phyloP scores from a whole-genome alignment of 2,797 vertebrate species.

The Craterocephalus amniculus region DNA sequence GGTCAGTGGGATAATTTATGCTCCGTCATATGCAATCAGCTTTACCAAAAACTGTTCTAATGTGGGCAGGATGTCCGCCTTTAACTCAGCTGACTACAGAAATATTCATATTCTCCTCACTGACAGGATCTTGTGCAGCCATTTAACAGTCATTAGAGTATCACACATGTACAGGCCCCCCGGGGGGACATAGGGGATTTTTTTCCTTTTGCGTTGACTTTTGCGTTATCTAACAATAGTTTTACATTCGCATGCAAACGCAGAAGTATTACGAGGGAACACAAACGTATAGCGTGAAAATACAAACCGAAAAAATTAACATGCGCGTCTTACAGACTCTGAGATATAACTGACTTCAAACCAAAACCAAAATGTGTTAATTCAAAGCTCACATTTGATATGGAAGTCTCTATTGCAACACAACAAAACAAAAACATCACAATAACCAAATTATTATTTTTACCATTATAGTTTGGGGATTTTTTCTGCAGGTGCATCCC shows the following conservation, averaged over 20 bases:
- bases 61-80: slow-evolving; percentile 8
- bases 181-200: no score
- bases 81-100: background rate
- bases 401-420: no score
- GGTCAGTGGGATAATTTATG: slow-evolving; percentile 33
- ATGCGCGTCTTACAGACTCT: background rate
- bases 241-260: no score
- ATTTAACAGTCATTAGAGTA: background rate
- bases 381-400: background rate
- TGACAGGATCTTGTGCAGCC: background rate
- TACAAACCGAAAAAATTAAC: no score
- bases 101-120: slow-evolving; percentile 10
- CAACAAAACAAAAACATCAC: background rate
- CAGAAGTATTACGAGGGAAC: no score
- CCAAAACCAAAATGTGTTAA: slow-evolving; percentile 3
- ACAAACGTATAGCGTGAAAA: no score
- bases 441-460: slow-evolving; percentile 28
- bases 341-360: slow-evolving; percentile 13
- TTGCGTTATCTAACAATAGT: no score
- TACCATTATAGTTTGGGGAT: slow-evolving; percentile 23
- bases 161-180: background rate
- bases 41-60: slow-evolving; percentile 8
- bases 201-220: no score
- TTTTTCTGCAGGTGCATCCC: slow-evolving; percentile 22
- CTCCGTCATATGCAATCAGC: slow-evolving; percentile 8